Base-by-base conservation (phyloP, 2,888 invertebrate species). In the Ochlodes sylvanus region DNA sequence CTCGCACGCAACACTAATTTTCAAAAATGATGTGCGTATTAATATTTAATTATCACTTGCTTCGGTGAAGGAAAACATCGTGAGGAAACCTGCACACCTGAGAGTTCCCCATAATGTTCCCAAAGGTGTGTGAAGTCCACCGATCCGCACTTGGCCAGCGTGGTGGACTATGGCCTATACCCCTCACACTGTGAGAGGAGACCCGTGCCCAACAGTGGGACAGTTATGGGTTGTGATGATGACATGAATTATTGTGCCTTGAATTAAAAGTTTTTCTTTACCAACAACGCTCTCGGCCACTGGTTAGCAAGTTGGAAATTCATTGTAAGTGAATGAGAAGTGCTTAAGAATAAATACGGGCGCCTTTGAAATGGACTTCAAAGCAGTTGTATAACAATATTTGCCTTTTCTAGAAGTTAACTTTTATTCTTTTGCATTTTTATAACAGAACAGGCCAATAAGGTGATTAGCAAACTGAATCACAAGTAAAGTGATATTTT, bases 341-440 rank as follows among this genome's bases (percentile, higher is more conserved):
- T 63, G 68, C 68, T 63, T 42, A 70, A 72, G 68, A 68, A 70
- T 71, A 73, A 75, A 73, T 72, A 75, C 69, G 71, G 69, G 70
- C 61, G 34, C 47, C 63, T 63, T 63, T 27, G 63, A 27, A 17
- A 32, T 14, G 56, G 21, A 42, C 42, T 58, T 58, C 42, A 58
- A 58, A 58, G 58, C 58, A 42, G 19, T 42, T 42, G 58, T 42
- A 38, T 21, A 19, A 58, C 12, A 58, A 58, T 21, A 58, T 58
- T 58, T 58, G 21, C 14, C 14, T 41, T 47, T 58, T 19, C 6
- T 21, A 42, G 42, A 42, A 58, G 42, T 42, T 12, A 58, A 42
- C 6, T 44, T n/a, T 44, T n/a, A n/a, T 42, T 1, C 17, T 17
- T 47, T 47, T 47, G 17, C 12, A 15, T 47, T 47, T 7, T 42